Percentiles rank a stretch among this genome's conserved stretches.
Conservation (phyloP, 2,888 invertebrate species). For the Melinopterus prodromus region DNA sequence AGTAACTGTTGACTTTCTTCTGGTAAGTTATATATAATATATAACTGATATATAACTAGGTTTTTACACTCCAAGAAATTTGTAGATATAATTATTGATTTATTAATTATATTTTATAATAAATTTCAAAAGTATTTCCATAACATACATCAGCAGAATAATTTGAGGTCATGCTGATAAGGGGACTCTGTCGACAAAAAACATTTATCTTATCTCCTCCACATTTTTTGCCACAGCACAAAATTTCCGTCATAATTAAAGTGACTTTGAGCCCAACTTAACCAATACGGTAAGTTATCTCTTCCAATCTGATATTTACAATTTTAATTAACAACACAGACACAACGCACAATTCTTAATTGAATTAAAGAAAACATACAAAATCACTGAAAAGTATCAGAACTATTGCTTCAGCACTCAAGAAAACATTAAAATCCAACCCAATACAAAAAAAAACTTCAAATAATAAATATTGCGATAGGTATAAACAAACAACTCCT, state of each 20-base stretch:
- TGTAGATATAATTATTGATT: too few relatives aligned
- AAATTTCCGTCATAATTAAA: not conserved
- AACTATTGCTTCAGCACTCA: constrained; percentile 7
- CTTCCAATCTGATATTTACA: not conserved
- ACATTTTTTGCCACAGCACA: not conserved
- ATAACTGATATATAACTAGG: too few relatives aligned
- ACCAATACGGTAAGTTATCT: not conserved
- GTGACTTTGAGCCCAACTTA: not conserved
- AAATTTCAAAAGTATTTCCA: not conserved
- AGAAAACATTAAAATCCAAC: not conserved
- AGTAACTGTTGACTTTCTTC: too few relatives aligned
- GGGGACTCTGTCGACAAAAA: not conserved
- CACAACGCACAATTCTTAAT: not conserved
- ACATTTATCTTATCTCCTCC: not conserved
- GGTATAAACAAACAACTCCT: constrained; percentile 5
- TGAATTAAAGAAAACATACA: not conserved
- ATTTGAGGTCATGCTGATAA: constrained; percentile 5
- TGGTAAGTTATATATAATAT: too few relatives aligned
- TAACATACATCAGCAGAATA: not conserved
- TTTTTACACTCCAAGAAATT: too few relatives aligned
- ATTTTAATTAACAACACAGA: not conserved
- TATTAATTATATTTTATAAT: not conserved
- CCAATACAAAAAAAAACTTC: constrained; percentile 15
- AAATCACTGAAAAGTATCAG: not conserved
- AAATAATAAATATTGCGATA: constrained; percentile 9